phyloP scores from a whole-genome alignment of 2,888 invertebrate species.

The Epinotia ramella region DNA sequence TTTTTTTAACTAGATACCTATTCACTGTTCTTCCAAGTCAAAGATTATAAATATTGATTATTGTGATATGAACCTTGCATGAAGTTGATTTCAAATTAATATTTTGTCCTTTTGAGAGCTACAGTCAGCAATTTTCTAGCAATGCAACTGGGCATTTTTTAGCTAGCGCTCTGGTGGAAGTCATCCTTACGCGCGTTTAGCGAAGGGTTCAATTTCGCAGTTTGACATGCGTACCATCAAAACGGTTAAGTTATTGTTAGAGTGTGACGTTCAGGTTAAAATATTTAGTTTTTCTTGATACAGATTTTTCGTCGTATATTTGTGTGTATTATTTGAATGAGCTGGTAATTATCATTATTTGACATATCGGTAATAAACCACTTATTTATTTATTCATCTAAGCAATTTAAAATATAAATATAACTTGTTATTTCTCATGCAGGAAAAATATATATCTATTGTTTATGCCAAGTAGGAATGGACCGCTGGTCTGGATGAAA shows the following conservation, averaged over 20 bases:
- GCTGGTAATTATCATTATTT: not conserved
- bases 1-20: not conserved
- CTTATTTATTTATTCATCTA: not conserved
- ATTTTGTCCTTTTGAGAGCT: no score
- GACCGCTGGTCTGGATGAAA: conserved; percentile 1
- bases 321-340: conserved; percentile 11
- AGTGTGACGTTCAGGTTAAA: no score
- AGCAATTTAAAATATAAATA: not conserved
- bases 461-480: not conserved
- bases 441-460: not conserved
- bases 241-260: no score
- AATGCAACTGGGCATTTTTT: no score
- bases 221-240: no score
- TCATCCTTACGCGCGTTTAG: no score
- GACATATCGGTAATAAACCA: conserved; percentile 5
- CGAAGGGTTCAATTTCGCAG: no score
- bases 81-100: no score
- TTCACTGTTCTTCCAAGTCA: not conserved
- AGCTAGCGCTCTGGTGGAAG: no score
- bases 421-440: not conserved
- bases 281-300: no score
- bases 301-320: not conserved
- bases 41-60: not conserved
- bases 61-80: no score
- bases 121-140: no score